These are phyloP conservation scores for Diloba caeruleocephala DNA, from an alignment of 2,888 invertebrate species.

Conservation along the genomic window DNA sequence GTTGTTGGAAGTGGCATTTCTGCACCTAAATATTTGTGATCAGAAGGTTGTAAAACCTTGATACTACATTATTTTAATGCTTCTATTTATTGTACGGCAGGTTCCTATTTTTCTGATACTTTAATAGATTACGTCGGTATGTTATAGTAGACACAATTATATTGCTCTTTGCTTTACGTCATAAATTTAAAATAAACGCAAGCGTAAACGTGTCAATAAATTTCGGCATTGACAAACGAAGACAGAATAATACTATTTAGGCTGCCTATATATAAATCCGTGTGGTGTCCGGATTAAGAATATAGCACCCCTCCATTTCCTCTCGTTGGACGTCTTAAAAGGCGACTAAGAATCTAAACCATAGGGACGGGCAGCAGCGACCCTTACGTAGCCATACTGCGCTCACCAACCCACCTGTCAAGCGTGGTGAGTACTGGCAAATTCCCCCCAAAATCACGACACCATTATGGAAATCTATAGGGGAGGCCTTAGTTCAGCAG, in stretches of 20 bases:
- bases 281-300: no score
- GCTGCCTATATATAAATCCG: background rate
- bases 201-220: background rate
- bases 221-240: background rate
- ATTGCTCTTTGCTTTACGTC: slow-evolving; percentile 4
- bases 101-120: slow-evolving; percentile 13
- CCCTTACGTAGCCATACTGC: no score
- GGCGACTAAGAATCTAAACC: no score
- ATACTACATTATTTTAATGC: slow-evolving; percentile 51
- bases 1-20: slow-evolving; percentile 2
- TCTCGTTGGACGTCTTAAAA: no score
- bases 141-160: slow-evolving; percentile 3
- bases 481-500: no score
- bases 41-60: slow-evolving; percentile 38
- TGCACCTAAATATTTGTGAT: background rate
- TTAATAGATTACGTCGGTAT: slow-evolving; percentile 4
- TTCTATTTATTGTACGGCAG: slow-evolving; percentile 8
- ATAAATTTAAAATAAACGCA: slow-evolving; percentile 3
- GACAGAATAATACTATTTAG: no score
- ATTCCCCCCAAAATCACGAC: no score
- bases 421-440: no score
- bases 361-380: no score
- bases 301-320: no score
- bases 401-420: no score
- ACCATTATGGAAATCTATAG: no score